Evolutionary conservation across 2,113 vertebrate genomes (phyloP), one percentile per base, ranked within the genome.

Genomic region (Saccopteryx bilineata): DNA sequence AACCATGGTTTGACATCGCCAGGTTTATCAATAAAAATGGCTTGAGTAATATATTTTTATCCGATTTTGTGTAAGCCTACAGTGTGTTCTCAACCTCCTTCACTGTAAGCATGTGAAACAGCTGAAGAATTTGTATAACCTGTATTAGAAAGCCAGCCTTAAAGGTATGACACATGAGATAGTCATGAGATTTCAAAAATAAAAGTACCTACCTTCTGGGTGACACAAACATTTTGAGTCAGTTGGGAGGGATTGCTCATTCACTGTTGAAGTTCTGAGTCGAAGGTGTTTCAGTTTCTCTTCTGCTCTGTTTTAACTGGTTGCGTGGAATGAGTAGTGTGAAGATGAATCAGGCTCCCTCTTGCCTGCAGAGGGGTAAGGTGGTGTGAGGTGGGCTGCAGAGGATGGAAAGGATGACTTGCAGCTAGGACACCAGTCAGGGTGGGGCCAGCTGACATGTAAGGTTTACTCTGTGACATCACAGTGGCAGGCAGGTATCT

Each of bases 331-430:
- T 24, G 11, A 58, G 31, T 75, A 7, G n/a, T 1, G 28, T 72
- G 91, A 66, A 60, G 94, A 71, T 74, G 81, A 78, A 69, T 84
- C 91, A 93, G 68, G 52, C 14, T 81, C 93, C 97, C 97, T 97
- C 96, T 96, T 94, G 89, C 97, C 97, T 92, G 97, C 97, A 97
- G 97, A 97, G 97, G 94, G 91, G 63, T 50, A 4, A 60, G 97
- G 39, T 97, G 97, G 93, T 97, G 14, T 94, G 74, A 48, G 50
- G 31, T 79, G 86, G 86, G 28, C n/a, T 89, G 93, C 52, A 89
- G 81, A 76, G 78, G 80, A 18, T 91, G 93, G 72, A 28, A 54
- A 93, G 54, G 75, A 24, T 96, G 65, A 26, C 72, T 21, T 54
- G 9, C 5, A 31, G 79, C 39, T 46, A 10, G 68, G 75, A 58